Percentiles rank a stretch among this genome's conserved stretches.
Evolutionary conservation across 2,797 vertebrate species (phyloP).

Genomic region (Enteromius mattozi): DNA sequence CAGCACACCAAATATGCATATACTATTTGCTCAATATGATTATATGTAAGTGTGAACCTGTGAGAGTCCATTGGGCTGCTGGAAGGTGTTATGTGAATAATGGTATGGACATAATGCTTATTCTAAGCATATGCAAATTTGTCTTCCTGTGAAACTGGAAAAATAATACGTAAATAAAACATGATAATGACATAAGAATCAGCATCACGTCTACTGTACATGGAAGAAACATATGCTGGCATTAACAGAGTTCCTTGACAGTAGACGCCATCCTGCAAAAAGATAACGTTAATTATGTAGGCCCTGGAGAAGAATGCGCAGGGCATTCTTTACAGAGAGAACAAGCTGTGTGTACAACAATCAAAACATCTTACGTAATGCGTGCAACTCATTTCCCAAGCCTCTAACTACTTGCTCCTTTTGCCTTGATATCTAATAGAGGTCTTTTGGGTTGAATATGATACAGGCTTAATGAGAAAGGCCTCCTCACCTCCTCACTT

Average conservation of each 20-base stretch:
- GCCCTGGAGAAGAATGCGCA: constrained; percentile 7
- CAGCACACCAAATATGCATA: background rate
- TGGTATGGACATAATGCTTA: constrained; percentile 20
- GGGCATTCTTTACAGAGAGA: constrained; percentile 13
- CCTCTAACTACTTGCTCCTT: constrained; percentile 32
- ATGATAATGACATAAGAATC: constrained; percentile 14
- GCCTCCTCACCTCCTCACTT: constrained; percentile 23
- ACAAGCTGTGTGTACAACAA: constrained; percentile 24
- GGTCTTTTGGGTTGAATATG: constrained; percentile 40
- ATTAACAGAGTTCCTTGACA: constrained; percentile 19
- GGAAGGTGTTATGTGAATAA: constrained; percentile 33
- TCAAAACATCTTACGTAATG: constrained; percentile 39
- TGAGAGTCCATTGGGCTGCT: background rate
- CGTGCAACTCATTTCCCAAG: constrained; percentile 28
- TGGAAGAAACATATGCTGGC: constrained; percentile 15
- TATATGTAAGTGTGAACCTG: background rate
- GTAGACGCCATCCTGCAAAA: constrained; percentile 8
- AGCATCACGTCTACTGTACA: constrained; percentile 17
- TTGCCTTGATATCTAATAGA: constrained; percentile 48
- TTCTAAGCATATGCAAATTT: constrained; percentile 20
- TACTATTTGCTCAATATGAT: background rate
- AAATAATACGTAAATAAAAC: constrained; percentile 14
- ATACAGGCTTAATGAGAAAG: constrained; percentile 38
- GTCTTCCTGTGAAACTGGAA: background rate
- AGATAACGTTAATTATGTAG: constrained; percentile 37